Conservation (phyloP, 2,888 invertebrate species). For the Antheraea assamensis region DNA sequence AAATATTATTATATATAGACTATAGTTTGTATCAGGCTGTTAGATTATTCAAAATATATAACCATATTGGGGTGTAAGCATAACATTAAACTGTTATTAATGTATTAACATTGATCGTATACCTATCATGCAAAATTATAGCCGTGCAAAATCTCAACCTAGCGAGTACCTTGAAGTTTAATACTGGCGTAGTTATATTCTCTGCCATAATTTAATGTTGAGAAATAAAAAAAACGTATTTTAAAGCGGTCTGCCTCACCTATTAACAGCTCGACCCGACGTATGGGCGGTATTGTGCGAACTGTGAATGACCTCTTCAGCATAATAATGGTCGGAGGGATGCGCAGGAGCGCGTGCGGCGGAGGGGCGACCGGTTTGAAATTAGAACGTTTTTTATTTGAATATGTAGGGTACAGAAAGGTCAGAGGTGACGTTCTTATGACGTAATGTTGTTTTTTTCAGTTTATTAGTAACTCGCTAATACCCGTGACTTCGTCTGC, state of each 20-base stretch:
- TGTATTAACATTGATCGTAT: not conserved
- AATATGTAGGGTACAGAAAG: constrained; percentile 4
- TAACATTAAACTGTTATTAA: not conserved
- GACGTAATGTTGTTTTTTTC: not conserved
- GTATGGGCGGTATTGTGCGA: constrained; percentile 65
- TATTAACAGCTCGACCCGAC: constrained; percentile 57
- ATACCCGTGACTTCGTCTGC: too few relatives aligned
- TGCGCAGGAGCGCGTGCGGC: constrained; percentile 79
- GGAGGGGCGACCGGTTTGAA: constrained; percentile 79
- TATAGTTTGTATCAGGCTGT: too few relatives aligned
- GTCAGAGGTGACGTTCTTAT: constrained; percentile 13
- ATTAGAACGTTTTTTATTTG: constrained; percentile 79
- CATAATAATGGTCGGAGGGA: constrained; percentile 78
- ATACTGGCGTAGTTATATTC: constrained; percentile 3
- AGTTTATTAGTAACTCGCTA: not conserved
- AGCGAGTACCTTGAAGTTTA: constrained; percentile 3
- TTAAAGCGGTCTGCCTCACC: constrained; percentile 54
- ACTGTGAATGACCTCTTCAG: constrained; percentile 82
- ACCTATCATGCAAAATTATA: not conserved
- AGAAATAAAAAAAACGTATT: constrained; percentile 46
- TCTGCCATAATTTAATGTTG: constrained; percentile 1
- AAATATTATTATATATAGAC: too few relatives aligned
- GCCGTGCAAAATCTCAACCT: not conserved
- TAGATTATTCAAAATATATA: too few relatives aligned
- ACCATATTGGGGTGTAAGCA: too few relatives aligned